Percentiles rank a stretch among this genome's conserved stretches.
Conservation (phyloP, 2,113 vertebrate species). For the Bungarus multicinctus region DNA sequence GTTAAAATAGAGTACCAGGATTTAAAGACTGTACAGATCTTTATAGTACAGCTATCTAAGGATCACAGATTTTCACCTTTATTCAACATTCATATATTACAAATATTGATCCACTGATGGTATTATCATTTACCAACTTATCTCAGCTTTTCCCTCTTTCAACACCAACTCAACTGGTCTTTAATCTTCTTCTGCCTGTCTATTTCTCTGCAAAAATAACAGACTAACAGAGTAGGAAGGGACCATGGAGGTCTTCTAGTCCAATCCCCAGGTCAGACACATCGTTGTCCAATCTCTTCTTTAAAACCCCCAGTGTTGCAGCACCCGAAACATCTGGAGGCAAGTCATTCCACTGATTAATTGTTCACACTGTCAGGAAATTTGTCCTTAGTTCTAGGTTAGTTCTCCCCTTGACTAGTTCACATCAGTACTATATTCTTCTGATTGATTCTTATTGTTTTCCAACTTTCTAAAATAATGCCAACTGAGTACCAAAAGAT, state of each 20-base stretch:
- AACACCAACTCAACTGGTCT: not conserved
- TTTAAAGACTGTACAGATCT: not conserved
- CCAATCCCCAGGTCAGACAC: too few relatives aligned
- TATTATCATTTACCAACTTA: too few relatives aligned
- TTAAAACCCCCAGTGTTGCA: too few relatives aligned
- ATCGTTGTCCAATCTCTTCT: too few relatives aligned
- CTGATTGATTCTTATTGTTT: not conserved
- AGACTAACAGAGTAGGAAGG: too few relatives aligned
- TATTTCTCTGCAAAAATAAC: not conserved
- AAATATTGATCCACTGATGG: not conserved
- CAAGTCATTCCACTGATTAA: too few relatives aligned
- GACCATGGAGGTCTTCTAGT: too few relatives aligned
- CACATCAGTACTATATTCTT: not conserved
- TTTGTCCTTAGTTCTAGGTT: too few relatives aligned
- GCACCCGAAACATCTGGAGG: too few relatives aligned
- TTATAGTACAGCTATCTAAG: not conserved
- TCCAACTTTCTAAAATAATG: not conserved
- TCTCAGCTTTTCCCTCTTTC: not conserved
- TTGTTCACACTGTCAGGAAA: too few relatives aligned
- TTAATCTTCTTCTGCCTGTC: not conserved
- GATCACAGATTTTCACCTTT: not conserved
- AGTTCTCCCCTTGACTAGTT: too few relatives aligned
- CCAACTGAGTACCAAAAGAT: not conserved
- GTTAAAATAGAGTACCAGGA: not conserved
- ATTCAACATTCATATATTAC: not conserved